Percentiles rank a stretch among this genome's conserved stretches.
phyloP scores from a whole-genome alignment of 2,797 vertebrate species.

The Urosaurus nigricauda region DNA sequence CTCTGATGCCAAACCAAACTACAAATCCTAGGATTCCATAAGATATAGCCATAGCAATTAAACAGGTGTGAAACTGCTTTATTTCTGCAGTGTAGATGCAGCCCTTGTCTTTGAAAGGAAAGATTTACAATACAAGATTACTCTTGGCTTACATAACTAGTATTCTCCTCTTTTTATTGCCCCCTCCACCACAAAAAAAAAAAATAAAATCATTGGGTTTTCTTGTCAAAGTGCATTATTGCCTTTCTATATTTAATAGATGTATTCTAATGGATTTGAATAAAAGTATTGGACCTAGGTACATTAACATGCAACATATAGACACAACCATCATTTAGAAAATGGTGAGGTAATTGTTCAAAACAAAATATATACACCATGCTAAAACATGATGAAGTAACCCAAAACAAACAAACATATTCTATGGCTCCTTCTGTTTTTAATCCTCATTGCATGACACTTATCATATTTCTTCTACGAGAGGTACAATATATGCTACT shows the following conservation, averaged over 20 bases:
- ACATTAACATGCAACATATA: not conserved
- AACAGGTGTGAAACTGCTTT: too few relatives aligned
- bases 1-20: too few relatives aligned
- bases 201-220: not conserved
- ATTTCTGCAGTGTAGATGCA: too few relatives aligned
- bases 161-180: not conserved
- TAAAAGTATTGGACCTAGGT: too few relatives aligned
- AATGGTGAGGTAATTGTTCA: not conserved
- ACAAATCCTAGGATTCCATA: too few relatives aligned
- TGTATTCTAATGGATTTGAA: not conserved
- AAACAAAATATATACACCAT: not conserved
- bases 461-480: not conserved
- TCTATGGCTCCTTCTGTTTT: not conserved
- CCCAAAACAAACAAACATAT: not conserved
- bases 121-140: not conserved
- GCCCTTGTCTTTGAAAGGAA: not conserved
- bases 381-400: not conserved
- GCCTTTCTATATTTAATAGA: not conserved
- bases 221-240: too few relatives aligned
- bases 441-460: not conserved
- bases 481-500: not conserved
- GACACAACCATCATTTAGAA: not conserved
- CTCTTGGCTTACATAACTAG: not conserved
- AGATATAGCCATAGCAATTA: too few relatives aligned
- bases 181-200: not conserved